A percentile compares a stretch with the other conserved stretches of the same genome.
Conservation (phyloP, 2,888 invertebrate genomes). For the Portevinia maculata region DNA sequence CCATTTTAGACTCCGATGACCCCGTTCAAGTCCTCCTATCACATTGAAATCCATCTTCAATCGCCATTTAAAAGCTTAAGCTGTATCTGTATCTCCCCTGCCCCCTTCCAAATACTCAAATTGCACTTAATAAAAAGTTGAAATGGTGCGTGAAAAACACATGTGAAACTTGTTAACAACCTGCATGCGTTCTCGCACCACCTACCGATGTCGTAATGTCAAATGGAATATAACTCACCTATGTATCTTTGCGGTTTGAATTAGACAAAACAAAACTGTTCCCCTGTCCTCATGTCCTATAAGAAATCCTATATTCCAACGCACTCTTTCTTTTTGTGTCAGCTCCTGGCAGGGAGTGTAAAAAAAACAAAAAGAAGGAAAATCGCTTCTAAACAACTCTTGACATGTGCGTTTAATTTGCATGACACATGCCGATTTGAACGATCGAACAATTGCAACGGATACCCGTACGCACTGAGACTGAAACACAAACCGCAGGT, state of each 20-base stretch:
- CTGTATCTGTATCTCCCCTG: too few relatives aligned
- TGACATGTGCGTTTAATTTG: constrained; percentile 81
- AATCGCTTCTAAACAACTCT: constrained; percentile 50
- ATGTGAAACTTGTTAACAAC: constrained; percentile 57
- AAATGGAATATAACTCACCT: constrained; percentile 59
- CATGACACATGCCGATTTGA: constrained; percentile 78
- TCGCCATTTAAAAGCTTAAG: too few relatives aligned
- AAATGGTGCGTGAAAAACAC: constrained; percentile 50
- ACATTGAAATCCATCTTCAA: too few relatives aligned
- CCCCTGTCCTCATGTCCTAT: constrained; percentile 1
- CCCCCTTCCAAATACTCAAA: neutral
- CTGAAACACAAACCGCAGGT: constrained; percentile 54
- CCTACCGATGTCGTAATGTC: constrained; percentile 68
- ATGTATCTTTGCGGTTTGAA: constrained; percentile 15
- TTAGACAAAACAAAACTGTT: constrained; percentile 51
- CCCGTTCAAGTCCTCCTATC: too few relatives aligned
- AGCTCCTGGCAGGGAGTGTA: constrained; percentile 41
- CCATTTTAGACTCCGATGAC: too few relatives aligned
- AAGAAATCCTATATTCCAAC: constrained; percentile 48
- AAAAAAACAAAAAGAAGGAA: constrained; percentile 10
- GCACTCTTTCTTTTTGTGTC: constrained; percentile 10
- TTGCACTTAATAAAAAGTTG: constrained; percentile 27
- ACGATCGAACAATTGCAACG: constrained; percentile 70
- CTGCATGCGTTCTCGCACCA: constrained; percentile 72
- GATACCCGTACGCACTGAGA: constrained; percentile 53